phyloP scores from a whole-genome alignment of 2,888 invertebrate genomes.

The Xiphydria camelus region DNA sequence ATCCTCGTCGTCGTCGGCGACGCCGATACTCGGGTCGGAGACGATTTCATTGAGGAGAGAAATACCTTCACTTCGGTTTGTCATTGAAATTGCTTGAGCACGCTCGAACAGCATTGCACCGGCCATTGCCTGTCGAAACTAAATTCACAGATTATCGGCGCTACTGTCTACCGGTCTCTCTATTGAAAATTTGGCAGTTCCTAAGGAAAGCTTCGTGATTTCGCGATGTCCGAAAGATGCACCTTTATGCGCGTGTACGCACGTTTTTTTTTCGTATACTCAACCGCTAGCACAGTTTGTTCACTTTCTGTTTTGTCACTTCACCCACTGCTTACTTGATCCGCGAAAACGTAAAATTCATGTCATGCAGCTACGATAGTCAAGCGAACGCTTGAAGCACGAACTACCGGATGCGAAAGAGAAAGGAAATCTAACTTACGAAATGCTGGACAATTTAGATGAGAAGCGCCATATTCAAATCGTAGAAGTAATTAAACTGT shows the following conservation, averaged over 20 bases:
- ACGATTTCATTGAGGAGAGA: constrained; percentile 77
- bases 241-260: too few relatives aligned
- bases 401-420: too few relatives aligned
- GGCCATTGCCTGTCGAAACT: constrained; percentile 73
- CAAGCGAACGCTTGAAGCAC: too few relatives aligned
- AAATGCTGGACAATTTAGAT: too few relatives aligned
- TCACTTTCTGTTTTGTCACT: constrained; percentile 32
- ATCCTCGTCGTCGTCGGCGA: constrained; percentile 84
- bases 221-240: too few relatives aligned
- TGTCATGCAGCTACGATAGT: constrained; percentile 48
- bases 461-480: too few relatives aligned
- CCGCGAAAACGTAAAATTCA: constrained; percentile 40
- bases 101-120: constrained; percentile 89
- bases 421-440: too few relatives aligned
- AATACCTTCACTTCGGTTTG: constrained; percentile 76
- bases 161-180: too few relatives aligned
- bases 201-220: not conserved
- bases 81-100: constrained; percentile 75
- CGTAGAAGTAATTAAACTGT: too few relatives aligned
- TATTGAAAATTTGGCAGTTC: too few relatives aligned
- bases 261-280: not conserved
- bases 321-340: constrained; percentile 24
- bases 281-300: not conserved
- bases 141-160: too few relatives aligned
- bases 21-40: constrained; percentile 74